Conservation (phyloP, 2,888 invertebrate genomes). For the Drosophila nr. perissopoda region DNA sequence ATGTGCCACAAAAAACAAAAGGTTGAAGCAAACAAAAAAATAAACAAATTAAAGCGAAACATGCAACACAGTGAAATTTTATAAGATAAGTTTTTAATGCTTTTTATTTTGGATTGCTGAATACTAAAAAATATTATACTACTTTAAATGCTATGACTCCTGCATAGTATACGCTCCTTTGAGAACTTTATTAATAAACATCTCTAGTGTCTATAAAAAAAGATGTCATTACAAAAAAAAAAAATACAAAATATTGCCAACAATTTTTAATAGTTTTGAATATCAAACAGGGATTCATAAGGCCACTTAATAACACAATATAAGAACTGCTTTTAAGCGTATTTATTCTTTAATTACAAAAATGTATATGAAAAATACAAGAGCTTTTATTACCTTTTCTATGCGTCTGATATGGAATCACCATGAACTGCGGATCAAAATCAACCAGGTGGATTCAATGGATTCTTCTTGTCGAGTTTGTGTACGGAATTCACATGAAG, state of each 20-base stretch:
- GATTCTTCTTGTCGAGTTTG: slow-evolving; percentile 1
- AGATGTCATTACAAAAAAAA: not conserved
- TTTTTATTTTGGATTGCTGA: slow-evolving; percentile 43
- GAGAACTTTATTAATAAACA: slow-evolving; percentile 19
- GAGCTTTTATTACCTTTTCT: not conserved
- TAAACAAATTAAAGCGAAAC: slow-evolving; percentile 17
- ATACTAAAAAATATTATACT: slow-evolving; percentile 38
- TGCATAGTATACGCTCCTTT: slow-evolving; percentile 6
- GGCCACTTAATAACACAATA: not conserved
- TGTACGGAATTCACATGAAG: not conserved
- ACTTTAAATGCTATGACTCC: slow-evolving; percentile 35
- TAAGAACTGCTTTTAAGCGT: not conserved
- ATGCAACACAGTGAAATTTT: slow-evolving; percentile 64
- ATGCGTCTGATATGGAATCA: not conserved
- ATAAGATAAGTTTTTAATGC: slow-evolving; percentile 60
- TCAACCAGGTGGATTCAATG: not conserved
- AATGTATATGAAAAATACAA: not conserved
- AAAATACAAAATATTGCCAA: not conserved
- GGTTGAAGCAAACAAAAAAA: slow-evolving; percentile 16
- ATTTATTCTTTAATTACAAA: not conserved
- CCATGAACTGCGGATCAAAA: not conserved
- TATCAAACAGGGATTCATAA: not conserved
- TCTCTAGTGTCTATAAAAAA: not conserved
- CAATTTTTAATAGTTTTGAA: not conserved
- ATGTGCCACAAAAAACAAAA: slow-evolving; percentile 42